Base-by-base conservation (phyloP, 2,797 vertebrate species). In the Pangasius sanitwongsei region DNA sequence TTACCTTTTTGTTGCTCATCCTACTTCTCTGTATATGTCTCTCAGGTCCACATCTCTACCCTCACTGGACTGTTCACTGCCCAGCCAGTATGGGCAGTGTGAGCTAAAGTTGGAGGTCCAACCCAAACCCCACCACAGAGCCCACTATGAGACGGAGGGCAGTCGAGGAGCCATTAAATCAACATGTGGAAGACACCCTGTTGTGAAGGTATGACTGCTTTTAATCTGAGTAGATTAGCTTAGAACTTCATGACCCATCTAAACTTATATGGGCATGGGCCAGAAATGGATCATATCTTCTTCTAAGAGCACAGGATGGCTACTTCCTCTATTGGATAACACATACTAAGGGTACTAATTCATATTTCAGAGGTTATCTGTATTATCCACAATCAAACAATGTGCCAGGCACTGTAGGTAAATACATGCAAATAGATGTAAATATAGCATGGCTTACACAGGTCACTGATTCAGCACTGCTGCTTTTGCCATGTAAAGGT, bases 131-230 rank as follows among this genome's bases (percentile, higher is more conserved):
- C 98, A 98, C 93, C 98, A 99, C 96, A 95, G 98, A 95, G 98
- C 98, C 11, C 98, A 99, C 93, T 99, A 99, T 80, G 98, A 99
- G 96, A 99, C 98, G 0, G 98, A 99, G 95, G 98, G 98, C 91
- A 99, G 98, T 94, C 95, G 98, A 91, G 98, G 98, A 86, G 97
- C 98, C 90, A 96, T 99, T 53, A 99, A 99, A 93, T 97, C 98
- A 34, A 93, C 95, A 12, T 95, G 96, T 37, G 97, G 96, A 89
- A 97, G 97, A 88, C 98, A 99, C 90, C 98, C 98, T 72, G 92
- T 98, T 53, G 94, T 99, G 65, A 98, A 97, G 97, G 98, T 98
- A 93, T 92, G 92, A 87, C 72, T 85, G 16, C 6, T 61, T 59
- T 41, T 63, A 53, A 50, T 84, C 41, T 5, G 12, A 87, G 34